phyloP scores from a whole-genome alignment of 2,797 vertebrate species.

The Notamacropus eugenii region DNA sequence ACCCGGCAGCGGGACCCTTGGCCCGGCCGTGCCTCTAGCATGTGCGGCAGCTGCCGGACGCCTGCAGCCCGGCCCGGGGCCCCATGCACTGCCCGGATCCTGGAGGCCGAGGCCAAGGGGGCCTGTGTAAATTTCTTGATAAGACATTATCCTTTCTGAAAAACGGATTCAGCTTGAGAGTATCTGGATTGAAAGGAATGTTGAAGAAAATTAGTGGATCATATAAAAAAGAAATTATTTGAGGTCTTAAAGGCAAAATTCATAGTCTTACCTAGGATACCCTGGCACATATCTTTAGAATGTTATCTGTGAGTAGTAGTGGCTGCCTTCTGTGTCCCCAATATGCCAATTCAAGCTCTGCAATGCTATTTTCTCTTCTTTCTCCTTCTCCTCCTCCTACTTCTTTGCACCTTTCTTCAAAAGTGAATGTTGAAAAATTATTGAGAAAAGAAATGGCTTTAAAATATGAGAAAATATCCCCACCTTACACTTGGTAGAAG shows the following conservation, averaged over 20 bases:
- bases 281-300: background rate
- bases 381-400: too few species aligned
- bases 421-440: too few species aligned
- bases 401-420: too few species aligned
- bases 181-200: background rate
- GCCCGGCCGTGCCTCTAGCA: constrained; percentile 4
- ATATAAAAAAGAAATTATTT: background rate
- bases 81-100: background rate
- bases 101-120: rapidly evolving
- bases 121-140: too few species aligned
- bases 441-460: too few species aligned
- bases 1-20: background rate
- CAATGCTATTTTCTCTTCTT: too few species aligned
- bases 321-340: too few species aligned
- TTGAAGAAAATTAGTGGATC: background rate
- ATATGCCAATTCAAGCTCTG: too few species aligned
- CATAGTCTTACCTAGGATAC: background rate
- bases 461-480: too few species aligned
- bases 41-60: background rate
- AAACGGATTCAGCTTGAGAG: background rate
- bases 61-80: background rate
- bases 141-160: too few species aligned
- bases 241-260: constrained; percentile 16
- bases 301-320: background rate
- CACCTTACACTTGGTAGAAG: too few species aligned